A percentile compares a stretch with the other conserved stretches of the same genome.
phyloP scores from a whole-genome alignment of 2,113 vertebrate species.

The Cryptotis parvus region DNA sequence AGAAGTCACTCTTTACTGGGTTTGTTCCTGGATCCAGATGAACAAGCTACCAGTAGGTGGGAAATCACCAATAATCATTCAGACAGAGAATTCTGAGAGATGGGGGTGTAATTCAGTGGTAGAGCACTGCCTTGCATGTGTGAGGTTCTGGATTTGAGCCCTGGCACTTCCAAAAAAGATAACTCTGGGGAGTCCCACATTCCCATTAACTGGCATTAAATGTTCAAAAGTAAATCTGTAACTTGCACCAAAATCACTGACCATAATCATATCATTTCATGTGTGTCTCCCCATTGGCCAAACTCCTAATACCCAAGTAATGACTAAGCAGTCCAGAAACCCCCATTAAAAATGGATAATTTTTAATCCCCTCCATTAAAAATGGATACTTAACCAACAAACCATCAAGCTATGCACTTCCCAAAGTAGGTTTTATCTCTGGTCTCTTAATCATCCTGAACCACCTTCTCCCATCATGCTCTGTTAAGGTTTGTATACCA shows the following conservation, averaged over 20 bases:
- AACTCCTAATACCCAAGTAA: not conserved
- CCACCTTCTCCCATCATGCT: not conserved
- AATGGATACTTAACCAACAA: not conserved
- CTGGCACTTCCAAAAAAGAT: not conserved
- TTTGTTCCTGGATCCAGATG: not conserved
- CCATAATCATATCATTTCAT: not conserved
- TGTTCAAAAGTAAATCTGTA: not conserved
- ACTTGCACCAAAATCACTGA: not conserved
- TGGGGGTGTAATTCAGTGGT: no score
- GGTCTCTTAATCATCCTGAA: not conserved
- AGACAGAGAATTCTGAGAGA: not conserved
- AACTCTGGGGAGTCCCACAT: not conserved
- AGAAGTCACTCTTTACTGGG: not conserved
- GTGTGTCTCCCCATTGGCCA: not conserved
- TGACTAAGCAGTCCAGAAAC: not conserved
- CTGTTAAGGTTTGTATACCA: not conserved
- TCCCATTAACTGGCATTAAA: not conserved
- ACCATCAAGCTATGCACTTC: not conserved
- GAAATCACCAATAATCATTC: not conserved
- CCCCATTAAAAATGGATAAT: not conserved
- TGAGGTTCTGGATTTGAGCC: no score
- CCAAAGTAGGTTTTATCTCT: not conserved
- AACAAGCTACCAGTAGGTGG: not conserved
- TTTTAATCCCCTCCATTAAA: not conserved
- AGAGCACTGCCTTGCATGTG: no score